These are phyloP conservation scores for Hirtodrosophila confusa DNA, from an alignment of 2,888 invertebrate genomes.

Conservation along the genomic window DNA sequence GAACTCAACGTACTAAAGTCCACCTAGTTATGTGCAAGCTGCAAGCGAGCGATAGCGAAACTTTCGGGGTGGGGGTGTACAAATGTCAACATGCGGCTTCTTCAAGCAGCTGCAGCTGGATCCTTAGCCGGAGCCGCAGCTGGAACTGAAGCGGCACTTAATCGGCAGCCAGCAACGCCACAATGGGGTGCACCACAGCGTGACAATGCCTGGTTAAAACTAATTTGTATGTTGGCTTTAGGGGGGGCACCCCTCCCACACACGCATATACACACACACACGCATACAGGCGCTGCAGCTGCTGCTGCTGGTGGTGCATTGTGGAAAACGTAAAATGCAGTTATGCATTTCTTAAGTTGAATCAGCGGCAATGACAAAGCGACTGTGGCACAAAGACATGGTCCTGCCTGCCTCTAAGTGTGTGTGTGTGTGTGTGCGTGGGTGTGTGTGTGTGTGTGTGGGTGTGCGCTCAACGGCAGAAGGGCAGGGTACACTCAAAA, in stretches of 20 bases:
- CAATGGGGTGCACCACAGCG: constrained; percentile 69
- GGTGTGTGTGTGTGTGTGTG: no score
- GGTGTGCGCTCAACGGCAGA: no score
- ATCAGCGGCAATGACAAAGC: constrained; percentile 73
- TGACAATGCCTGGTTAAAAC: constrained; percentile 77
- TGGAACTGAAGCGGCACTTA: constrained; percentile 51
- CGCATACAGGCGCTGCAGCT: constrained; percentile 21
- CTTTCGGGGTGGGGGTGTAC: constrained; percentile 16
- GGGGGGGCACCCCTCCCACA: constrained; percentile 21
- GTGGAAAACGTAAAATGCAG: constrained; percentile 68
- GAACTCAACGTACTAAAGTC: neutral
- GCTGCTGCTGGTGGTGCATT: constrained; percentile 43
- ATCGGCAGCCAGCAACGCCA: constrained; percentile 61
- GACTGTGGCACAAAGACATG: constrained; percentile 33
- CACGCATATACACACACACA: constrained; percentile 20
- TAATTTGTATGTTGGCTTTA: constrained; percentile 68
- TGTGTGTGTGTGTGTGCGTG: constrained; percentile 11
- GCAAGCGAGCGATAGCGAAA: constrained; percentile 39
- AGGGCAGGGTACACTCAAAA: constrained; percentile 46
- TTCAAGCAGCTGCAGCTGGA: constrained; percentile 8
- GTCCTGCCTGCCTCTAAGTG: constrained; percentile 14
- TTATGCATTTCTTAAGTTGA: constrained; percentile 75
- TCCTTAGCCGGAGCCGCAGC: constrained; percentile 4
- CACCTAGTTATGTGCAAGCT: constrained; percentile 12
- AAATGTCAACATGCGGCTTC: constrained; percentile 50